A percentile compares a stretch with the other conserved stretches of the same genome.
Conservation (phyloP, 2,888 invertebrate genomes). For the Sminthurinus aureus region DNA sequence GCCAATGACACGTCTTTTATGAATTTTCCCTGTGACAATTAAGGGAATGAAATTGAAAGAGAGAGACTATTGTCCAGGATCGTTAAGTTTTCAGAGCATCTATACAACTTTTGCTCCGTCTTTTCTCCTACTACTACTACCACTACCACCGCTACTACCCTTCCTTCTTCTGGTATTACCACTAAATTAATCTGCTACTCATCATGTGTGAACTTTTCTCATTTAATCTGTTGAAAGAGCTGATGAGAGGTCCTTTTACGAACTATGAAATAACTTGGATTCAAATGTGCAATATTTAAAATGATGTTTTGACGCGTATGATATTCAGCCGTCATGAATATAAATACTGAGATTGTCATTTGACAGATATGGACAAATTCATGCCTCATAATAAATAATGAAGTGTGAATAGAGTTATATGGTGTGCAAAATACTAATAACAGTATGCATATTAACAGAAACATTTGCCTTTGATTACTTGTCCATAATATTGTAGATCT, state of each 20-base stretch:
- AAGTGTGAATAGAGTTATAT: too few relatives aligned
- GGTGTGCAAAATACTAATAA: too few relatives aligned
- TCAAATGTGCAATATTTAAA: neutral
- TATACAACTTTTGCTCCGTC: neutral
- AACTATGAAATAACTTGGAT: constrained; percentile 1
- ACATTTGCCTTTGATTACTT: too few relatives aligned
- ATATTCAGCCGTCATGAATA: too few relatives aligned
- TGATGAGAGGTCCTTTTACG: neutral
- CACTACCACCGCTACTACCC: neutral
- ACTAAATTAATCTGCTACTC: constrained; percentile 19
- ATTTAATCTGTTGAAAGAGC: constrained; percentile 13
- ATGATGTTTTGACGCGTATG: too few relatives aligned
- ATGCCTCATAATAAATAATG: too few relatives aligned
- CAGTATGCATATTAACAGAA: too few relatives aligned
- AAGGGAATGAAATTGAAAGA: neutral
- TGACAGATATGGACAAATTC: too few relatives aligned
- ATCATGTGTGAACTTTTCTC: constrained; percentile 21
- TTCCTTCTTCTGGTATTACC: constrained; percentile 2
- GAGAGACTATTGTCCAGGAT: neutral
- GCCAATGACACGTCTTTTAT: neutral
- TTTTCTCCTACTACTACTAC: neutral
- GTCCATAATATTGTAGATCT: too few relatives aligned
- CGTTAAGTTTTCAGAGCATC: constrained; percentile 2
- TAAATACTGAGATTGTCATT: too few relatives aligned
- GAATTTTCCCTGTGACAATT: constrained; percentile 18